phyloP scores from a whole-genome alignment of 2,888 invertebrate genomes.

The Dichetophora obliterata region DNA sequence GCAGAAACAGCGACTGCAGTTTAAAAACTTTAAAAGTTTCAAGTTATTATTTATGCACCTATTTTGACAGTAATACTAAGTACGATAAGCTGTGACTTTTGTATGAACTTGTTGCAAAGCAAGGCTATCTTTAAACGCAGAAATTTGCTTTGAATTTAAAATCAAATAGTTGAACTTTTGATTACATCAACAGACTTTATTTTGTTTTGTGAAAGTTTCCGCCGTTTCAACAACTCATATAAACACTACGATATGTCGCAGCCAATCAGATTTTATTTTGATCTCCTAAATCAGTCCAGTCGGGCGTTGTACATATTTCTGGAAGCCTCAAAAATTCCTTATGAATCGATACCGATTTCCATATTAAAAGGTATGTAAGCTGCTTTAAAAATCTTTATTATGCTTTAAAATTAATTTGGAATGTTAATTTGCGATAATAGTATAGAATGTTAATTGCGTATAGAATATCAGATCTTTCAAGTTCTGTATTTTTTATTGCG shows the following conservation, averaged over 20 bases:
- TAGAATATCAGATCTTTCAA: neutral
- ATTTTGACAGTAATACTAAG: conserved; percentile 2
- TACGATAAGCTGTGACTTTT: too few species aligned
- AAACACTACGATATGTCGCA: conserved; percentile 58
- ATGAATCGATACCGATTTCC: conserved; percentile 75
- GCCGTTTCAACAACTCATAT: neutral
- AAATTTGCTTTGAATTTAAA: conserved; percentile 13
- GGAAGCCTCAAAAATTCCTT: conserved; percentile 77
- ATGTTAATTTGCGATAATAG: neutral
- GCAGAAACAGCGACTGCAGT: neutral
- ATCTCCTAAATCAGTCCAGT: conserved; percentile 83
- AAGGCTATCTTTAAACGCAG: neutral
- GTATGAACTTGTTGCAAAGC: conserved; percentile 17
- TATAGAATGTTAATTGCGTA: neutral
- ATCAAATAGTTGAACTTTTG: neutral
- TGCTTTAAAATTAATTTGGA: neutral
- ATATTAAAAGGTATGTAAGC: conserved; percentile 75
- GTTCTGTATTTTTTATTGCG: neutral
- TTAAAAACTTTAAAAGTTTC: neutral
- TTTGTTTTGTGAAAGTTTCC: conserved; percentile 21
- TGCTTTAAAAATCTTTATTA: neutral
- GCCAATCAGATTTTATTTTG: conserved; percentile 77
- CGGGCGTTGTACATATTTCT: conserved; percentile 81
- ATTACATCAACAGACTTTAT: neutral
- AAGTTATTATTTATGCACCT: neutral